A percentile compares a stretch with the other conserved stretches of the same genome.
Evolutionary conservation across 1,140 invertebrate species (phyloP).

Genomic region (Platorchestia sp.): DNA sequence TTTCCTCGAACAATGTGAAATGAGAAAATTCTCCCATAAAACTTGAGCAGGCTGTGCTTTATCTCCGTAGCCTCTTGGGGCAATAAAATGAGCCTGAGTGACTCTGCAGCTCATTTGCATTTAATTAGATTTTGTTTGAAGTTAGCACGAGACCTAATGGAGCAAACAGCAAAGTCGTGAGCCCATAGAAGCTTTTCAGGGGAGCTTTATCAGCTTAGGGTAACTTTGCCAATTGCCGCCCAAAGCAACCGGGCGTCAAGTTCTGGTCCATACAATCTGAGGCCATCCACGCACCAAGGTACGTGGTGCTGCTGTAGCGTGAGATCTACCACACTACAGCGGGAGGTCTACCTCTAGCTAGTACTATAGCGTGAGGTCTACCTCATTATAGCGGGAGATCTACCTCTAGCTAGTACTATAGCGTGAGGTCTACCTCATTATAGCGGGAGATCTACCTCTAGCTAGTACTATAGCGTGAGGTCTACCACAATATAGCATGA

Average conservation of each 20-base stretch:
- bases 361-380: no score
- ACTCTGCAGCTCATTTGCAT: slow-evolving; percentile 45
- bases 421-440: no score
- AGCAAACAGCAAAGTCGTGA: slow-evolving; percentile 36
- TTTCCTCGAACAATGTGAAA: not conserved
- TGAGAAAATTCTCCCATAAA: not conserved
- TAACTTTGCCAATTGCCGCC: not conserved
- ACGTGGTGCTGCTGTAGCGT: not conserved
- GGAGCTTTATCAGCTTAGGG: slow-evolving; percentile 13
- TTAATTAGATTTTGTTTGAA: slow-evolving; percentile 51
- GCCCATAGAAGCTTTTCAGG: not conserved
- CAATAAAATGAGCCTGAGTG: not conserved
- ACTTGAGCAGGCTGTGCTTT: not conserved
- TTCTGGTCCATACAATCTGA: slow-evolving; percentile 4
- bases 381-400: no score
- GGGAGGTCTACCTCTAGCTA: no score
- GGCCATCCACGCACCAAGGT: not conserved
- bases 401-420: no score
- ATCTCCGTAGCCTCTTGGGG: not conserved
- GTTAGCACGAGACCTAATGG: slow-evolving; percentile 37
- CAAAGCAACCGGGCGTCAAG: not conserved
- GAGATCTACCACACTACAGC: no score
- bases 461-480: no score
- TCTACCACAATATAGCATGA: no score
- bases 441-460: no score